Conservation (phyloP, 2,888 invertebrate genomes). For the Dinocampus coccinellae region DNA sequence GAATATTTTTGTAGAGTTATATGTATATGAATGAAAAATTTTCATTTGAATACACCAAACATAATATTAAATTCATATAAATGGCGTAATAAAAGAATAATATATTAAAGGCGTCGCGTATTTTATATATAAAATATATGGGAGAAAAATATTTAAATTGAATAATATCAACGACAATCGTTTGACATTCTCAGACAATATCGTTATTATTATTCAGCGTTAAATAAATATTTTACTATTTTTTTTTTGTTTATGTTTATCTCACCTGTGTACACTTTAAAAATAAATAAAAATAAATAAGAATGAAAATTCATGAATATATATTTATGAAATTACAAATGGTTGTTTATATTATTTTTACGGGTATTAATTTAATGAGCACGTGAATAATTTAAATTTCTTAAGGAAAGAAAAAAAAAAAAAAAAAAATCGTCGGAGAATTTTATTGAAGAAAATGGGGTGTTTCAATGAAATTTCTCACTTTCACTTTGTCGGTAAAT, state of each 20-base stretch:
- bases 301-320: background rate
- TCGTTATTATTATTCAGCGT: background rate
- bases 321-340: background rate
- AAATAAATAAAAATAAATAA: too few relatives aligned
- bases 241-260: too few relatives aligned
- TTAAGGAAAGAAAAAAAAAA: too few relatives aligned
- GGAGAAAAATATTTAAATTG: background rate
- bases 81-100: background rate
- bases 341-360: background rate
- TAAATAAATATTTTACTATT: background rate
- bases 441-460: background rate
- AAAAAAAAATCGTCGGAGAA: background rate
- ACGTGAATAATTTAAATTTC: background rate
- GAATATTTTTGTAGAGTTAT: background rate
- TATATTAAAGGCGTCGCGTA: too few relatives aligned
- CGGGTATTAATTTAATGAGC: background rate
- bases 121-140: background rate
- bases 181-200: background rate
- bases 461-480: background rate
- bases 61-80: background rate
- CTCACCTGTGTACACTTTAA: too few relatives aligned
- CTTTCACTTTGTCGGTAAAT: conserved; percentile 6
- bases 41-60: background rate
- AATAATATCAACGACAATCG: background rate
- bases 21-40: background rate